Base-by-base conservation (phyloP, 2,113 vertebrate genomes). In the Poicephalus gulielmi region DNA sequence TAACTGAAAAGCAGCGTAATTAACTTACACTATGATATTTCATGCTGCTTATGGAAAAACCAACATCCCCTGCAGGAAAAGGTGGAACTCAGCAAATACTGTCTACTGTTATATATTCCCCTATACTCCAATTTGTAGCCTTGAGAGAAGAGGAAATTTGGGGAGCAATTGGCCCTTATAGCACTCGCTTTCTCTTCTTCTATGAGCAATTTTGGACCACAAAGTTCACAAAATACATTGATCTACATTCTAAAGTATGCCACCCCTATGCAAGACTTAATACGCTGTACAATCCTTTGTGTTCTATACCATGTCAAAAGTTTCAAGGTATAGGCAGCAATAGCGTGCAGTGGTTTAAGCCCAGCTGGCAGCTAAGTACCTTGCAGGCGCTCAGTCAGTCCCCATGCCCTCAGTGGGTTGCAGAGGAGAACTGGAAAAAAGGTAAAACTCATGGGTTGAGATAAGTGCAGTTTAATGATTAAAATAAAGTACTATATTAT, bases 91-190 rank as follows among this genome's bases (percentile, higher is more conserved):
- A 6, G 16, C 3, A 4, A 64, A 50, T 46, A 27, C 10, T n/a
- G 1, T 18, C 28, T 28, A 20, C 6, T 46, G 11, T 30, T 67
- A 4, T 8, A 50, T 7, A 39, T 75, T 43, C 20, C 10, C 5
- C 20, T 55, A 0, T 27, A 22, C 16, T 41, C 19, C 62, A 39
- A 18, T 47, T 47, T 16, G 8, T 44, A 57, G 28, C 11, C 27
- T 41, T 43, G 33, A 66, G 31, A 83, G 9, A 68, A 53, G 7
- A 31, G 3, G 18, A 63, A 70, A 83, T 74, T 0, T 74, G 25
- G 17, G 18, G 4, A 49, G 1, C 2, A 49, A 13, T 1, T 75
- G 27, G 5, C 9, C 20, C 16, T n/a, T 31, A 37, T 1, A 49
- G 6, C 13, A 49, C 18, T 8, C 4, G 11, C 80, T 83, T 73